These are phyloP conservation scores for Melanocharis versteri DNA, from an alignment of 2,113 vertebrate genomes.

Conservation along the genomic window DNA sequence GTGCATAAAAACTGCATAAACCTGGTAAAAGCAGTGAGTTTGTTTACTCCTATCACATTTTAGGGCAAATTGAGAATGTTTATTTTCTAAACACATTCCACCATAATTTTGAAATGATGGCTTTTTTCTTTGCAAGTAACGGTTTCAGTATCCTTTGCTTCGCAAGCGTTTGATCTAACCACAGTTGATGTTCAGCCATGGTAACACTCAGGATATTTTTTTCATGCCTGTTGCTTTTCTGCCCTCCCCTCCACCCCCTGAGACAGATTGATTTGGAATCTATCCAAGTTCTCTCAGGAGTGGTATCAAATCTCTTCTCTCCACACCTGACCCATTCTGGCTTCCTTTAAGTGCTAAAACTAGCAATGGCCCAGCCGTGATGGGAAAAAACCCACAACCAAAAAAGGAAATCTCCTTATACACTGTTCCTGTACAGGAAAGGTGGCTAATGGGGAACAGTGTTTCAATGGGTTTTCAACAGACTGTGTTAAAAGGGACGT, in stretches of 20 bases:
- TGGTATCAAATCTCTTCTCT: constrained; percentile 16
- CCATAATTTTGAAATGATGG: neutral
- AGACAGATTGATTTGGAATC: constrained; percentile 46
- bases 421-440: neutral
- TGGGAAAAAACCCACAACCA: neutral
- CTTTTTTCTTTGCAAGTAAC: constrained; percentile 40
- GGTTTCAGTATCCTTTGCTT: constrained; percentile 17
- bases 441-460: neutral
- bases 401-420: neutral
- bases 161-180: constrained; percentile 47
- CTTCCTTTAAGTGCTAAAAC: neutral
- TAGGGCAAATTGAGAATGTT: constrained; percentile 18
- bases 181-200: constrained; percentile 33
- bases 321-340: constrained; percentile 40
- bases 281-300: constrained; percentile 2
- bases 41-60: constrained; percentile 30
- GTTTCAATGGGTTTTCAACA: neutral
- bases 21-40: neutral
- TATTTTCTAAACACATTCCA: constrained; percentile 36
- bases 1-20: neutral
- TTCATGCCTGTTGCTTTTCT: constrained; percentile 31
- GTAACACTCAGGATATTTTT: constrained; percentile 26
- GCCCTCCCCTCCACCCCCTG: neutral
- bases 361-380: neutral
- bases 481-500: neutral